A percentile compares a stretch with the other conserved stretches of the same genome.
phyloP scores from a whole-genome alignment of 2,888 invertebrate species.

The Cryptus viduatorius region DNA sequence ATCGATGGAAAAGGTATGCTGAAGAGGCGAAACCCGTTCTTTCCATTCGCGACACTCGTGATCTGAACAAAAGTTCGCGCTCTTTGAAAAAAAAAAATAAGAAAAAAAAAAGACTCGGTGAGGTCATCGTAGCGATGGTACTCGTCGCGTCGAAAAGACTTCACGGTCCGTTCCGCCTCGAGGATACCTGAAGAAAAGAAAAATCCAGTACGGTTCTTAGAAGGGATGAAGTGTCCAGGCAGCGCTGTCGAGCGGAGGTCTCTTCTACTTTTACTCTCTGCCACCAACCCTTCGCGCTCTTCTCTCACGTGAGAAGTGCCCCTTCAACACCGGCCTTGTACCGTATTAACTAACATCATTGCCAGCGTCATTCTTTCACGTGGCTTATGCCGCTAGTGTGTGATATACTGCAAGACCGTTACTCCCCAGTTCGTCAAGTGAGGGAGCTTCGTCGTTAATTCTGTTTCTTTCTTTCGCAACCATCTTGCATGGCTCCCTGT shows the following conservation, averaged over 20 bases:
- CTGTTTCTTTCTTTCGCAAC: conserved; percentile 43
- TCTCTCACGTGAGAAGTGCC: conserved; percentile 20
- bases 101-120: conserved; percentile 14
- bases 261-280: conserved; percentile 48
- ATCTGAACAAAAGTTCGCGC: conserved; percentile 56
- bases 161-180: conserved; percentile 57
- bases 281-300: conserved; percentile 7
- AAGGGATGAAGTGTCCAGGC: conserved; percentile 79
- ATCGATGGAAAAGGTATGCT: conserved; percentile 26
- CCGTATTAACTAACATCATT: conserved; percentile 60
- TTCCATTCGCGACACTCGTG: conserved; percentile 44
- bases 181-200: conserved; percentile 75
- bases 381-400: conserved; percentile 17
- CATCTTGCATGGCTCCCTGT: conserved; percentile 30
- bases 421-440: conserved; percentile 46
- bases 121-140: conserved; percentile 25
- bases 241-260: conserved; percentile 76
- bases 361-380: conserved; percentile 31
- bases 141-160: conserved; percentile 50
- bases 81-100: conserved; percentile 31
- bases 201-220: conserved; percentile 78
- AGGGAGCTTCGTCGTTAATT: conserved; percentile 53
- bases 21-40: conserved; percentile 19
- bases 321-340: conserved; percentile 29
- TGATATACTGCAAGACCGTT: conserved; percentile 33